These are phyloP conservation scores for Trissolcus japonicus DNA, from an alignment of 2,888 invertebrate species.

Conservation along the genomic window DNA sequence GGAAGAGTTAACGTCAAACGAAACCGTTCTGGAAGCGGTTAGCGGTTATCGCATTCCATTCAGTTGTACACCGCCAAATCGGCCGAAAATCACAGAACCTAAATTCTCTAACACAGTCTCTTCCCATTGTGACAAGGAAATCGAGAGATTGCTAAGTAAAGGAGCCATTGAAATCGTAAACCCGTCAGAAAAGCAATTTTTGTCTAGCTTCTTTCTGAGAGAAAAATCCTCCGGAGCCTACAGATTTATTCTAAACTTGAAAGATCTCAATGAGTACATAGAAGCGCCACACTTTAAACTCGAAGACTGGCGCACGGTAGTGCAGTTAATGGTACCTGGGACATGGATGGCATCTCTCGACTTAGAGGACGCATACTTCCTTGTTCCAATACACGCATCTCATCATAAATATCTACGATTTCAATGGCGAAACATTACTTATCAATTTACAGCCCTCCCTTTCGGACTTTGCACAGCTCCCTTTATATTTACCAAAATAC, in stretches of 20 bases:
- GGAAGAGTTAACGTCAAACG: background rate
- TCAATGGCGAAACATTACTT: background rate
- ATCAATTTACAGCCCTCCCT: conserved; percentile 6
- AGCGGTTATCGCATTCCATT: background rate
- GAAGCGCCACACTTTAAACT: conserved; percentile 29
- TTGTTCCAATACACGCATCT: too few species aligned
- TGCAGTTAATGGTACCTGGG: conserved; percentile 10
- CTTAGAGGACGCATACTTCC: too few species aligned
- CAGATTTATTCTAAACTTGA: too few species aligned
- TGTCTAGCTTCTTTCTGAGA: background rate
- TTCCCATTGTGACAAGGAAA: background rate
- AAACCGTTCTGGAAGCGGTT: background rate
- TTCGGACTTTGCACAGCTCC: conserved; percentile 17
- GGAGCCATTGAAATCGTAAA: too few species aligned
- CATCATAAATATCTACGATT: too few species aligned
- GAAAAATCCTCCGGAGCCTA: background rate
- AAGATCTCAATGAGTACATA: too few species aligned
- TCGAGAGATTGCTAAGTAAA: background rate
- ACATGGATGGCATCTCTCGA: background rate
- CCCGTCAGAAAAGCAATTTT: too few species aligned
- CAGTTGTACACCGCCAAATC: background rate
- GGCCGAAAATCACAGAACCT: background rate
- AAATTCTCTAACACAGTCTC: background rate
- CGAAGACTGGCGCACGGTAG: conserved; percentile 23
- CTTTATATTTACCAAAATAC: conserved; percentile 22